phyloP scores from a whole-genome alignment of 2,797 vertebrate genomes.

The Chrysocyon brachyurus region DNA sequence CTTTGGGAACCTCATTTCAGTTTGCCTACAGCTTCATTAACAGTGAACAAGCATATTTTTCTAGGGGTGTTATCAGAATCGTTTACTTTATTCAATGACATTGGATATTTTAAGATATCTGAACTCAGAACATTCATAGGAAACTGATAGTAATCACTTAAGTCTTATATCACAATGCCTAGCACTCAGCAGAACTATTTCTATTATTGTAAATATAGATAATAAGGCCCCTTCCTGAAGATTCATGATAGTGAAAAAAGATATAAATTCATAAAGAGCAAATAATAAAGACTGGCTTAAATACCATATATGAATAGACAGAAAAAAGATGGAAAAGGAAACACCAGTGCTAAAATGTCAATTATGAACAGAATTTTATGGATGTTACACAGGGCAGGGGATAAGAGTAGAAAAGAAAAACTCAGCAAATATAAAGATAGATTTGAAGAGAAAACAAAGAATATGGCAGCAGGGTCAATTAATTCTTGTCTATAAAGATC shows the following conservation, averaged over 20 bases:
- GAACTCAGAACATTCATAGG: neutral
- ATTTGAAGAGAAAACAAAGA: neutral
- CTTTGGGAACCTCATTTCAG: neutral
- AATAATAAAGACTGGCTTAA: neutral
- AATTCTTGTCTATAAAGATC: neutral
- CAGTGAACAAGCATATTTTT: neutral
- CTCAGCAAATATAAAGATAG: neutral
- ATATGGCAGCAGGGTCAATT: neutral
- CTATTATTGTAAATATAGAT: neutral
- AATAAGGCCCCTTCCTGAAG: neutral
- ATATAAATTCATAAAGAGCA: neutral
- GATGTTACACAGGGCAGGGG: fast-evolving
- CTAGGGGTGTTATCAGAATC: neutral
- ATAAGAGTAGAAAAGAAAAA: neutral
- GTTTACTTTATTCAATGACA: neutral
- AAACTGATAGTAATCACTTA: neutral
- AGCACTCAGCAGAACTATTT: neutral
- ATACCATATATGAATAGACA: neutral
- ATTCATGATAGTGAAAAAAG: neutral
- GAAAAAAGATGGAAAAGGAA: neutral
- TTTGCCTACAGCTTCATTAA: neutral
- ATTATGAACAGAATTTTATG: neutral
- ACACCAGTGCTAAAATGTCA: neutral
- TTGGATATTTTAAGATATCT: neutral
- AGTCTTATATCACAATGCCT: neutral